phyloP scores from a whole-genome alignment of 1,140 invertebrate genomes.

The Gonatopus flavifemur region DNA sequence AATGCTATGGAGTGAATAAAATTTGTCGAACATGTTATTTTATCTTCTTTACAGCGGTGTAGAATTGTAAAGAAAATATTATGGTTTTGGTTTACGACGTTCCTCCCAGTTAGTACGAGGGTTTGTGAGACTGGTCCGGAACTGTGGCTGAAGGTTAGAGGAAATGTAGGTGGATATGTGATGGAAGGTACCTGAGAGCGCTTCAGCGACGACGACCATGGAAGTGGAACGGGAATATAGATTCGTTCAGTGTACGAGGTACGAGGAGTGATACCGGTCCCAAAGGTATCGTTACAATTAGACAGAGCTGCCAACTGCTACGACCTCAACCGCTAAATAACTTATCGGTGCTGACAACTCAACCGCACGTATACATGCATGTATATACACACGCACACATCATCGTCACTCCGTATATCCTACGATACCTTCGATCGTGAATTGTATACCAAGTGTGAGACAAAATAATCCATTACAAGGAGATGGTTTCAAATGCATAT shows the following conservation, averaged over 20 bases:
- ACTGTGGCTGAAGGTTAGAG: slow-evolving; percentile 2
- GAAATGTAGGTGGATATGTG: slow-evolving; percentile 1
- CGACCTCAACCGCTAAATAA: slow-evolving; percentile 53
- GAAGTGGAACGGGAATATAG: slow-evolving; percentile 27
- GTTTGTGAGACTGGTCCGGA: slow-evolving; percentile 4
- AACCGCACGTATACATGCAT: too few relatives aligned
- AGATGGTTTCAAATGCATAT: too few relatives aligned
- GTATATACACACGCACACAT: too few relatives aligned
- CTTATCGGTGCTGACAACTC: slow-evolving; percentile 53
- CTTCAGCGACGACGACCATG: slow-evolving; percentile 35
- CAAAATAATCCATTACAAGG: too few relatives aligned
- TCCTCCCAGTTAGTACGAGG: slow-evolving; percentile 13
- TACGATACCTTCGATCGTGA: too few relatives aligned
- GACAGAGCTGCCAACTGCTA: slow-evolving; percentile 50
- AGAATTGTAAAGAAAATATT: too few relatives aligned
- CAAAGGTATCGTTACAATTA: slow-evolving; percentile 57
- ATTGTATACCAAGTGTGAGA: too few relatives aligned
- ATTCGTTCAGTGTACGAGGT: slow-evolving; percentile 2
- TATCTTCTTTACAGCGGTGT: too few relatives aligned
- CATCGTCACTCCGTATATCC: too few relatives aligned
- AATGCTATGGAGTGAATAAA: too few relatives aligned
- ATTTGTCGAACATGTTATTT: too few relatives aligned
- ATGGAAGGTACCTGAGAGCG: slow-evolving; percentile 34
- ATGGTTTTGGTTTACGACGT: slow-evolving; percentile 46
- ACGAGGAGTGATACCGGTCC: slow-evolving; percentile 39